Evolutionary conservation across 2,797 vertebrate genomes (phyloP), one percentile per base, ranked within the genome.

Genomic region (Myiothlypis coronata): DNA sequence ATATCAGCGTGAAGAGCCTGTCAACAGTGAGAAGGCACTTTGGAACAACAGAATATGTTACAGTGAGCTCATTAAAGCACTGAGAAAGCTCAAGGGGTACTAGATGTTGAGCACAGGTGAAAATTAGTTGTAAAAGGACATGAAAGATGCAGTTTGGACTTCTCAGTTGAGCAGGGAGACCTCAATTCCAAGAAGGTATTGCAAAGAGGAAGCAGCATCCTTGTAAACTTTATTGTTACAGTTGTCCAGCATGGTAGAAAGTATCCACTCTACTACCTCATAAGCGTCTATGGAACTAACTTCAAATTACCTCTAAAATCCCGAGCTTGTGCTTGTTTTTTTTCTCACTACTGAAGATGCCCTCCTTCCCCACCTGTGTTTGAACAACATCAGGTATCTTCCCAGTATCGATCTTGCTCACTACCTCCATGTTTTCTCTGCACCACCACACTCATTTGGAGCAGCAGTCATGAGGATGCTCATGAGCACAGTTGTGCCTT

Each of bases 401-500:
- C 27, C 57, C 64, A 30, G 44, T 6, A 59, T 3, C 68, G 61
- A 61, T 13, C 37, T 21, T 55, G 16, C 26, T 79, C 16, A 30
- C 14, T 32, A 13, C 8, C 1, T 1, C 22, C 17, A 35, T 5
- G 19, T 30, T n/a, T 32, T 56, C 34, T 46, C 35, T 52, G 43
- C 41, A 49, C 21, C 1, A 0, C 59, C 5, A 43, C 12, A 44
- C 14, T 39, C 5, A 28, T 24, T 11, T 2, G 2, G 74, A 43
- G 19, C 2, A 49, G 49, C 35, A 55, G 67, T 27, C 47, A n/a
- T 3, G 44, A 32, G 1, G 4, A 67, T 43, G 35, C 24, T 65
- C 37, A 53, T n/a, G 2, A 19, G 19, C 44, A 27, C 67, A 60
- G 34, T 2, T 78, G 11, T 27, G 22, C 17, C 44, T 82, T 34